These are phyloP conservation scores for Rhopalosiphum maidis DNA, from an alignment of 1,140 invertebrate species.

Conservation along the genomic window DNA sequence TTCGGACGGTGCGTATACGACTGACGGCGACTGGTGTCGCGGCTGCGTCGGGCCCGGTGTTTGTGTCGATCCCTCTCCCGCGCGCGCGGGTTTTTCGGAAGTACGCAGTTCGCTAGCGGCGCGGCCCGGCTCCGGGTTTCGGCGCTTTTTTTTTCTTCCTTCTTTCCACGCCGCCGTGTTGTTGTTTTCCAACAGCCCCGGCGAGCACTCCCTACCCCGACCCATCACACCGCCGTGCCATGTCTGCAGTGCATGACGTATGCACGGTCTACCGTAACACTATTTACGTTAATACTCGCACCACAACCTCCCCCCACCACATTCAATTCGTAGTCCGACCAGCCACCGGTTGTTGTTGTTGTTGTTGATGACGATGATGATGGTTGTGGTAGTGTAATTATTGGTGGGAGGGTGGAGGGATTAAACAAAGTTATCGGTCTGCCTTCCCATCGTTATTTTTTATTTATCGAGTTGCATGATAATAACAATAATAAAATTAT, in stretches of 20 bases:
- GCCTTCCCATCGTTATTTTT: not conserved
- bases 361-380: not conserved
- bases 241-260: conserved; percentile 38
- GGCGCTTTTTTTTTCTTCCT: conserved; percentile 17
- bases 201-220: not conserved
- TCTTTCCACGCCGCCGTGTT: conserved; percentile 27
- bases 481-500: not conserved
- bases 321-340: not conserved
- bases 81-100: conserved; percentile 53
- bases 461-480: not conserved
- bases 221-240: not conserved
- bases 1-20: not conserved
- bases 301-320: not conserved
- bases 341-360: not conserved
- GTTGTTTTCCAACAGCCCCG: conserved; percentile 30
- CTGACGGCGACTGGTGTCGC: conserved; percentile 16
- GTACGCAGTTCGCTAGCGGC: not conserved
- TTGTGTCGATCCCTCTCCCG: conserved; percentile 33
- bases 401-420: no score
- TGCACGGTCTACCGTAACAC: conserved; percentile 47
- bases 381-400: no score
- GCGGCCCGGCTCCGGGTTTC: not conserved
- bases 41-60: not conserved
- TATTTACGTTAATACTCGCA: not conserved
- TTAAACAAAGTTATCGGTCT: not conserved